phyloP scores from a whole-genome alignment of 2,113 vertebrate species.

The Gobius niger region DNA sequence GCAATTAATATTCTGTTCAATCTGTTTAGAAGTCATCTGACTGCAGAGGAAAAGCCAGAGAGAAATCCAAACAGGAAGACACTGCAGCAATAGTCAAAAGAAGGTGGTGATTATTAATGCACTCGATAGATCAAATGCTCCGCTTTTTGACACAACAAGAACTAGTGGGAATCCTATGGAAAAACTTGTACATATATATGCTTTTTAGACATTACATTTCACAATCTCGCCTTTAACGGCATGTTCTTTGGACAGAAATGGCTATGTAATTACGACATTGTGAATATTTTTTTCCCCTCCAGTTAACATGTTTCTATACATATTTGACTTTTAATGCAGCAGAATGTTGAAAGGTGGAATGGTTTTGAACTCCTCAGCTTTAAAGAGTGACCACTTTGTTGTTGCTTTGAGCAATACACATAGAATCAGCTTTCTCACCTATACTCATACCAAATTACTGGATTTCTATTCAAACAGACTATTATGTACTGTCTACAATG shows the following conservation, averaged over 20 bases:
- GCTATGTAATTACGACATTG: too few relatives aligned
- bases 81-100: constrained; percentile 30
- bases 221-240: too few relatives aligned
- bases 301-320: not conserved
- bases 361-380: not conserved
- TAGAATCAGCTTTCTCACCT: not conserved
- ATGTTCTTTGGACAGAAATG: too few relatives aligned
- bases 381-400: not conserved
- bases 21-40: constrained; percentile 66
- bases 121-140: constrained; percentile 21
- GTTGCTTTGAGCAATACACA: not conserved
- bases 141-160: constrained; percentile 16
- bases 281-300: too few relatives aligned
- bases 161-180: constrained; percentile 3
- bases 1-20: constrained; percentile 75
- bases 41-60: constrained; percentile 48
- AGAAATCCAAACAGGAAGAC: constrained; percentile 49
- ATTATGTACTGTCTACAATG: constrained; percentile 12
- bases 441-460: constrained; percentile 1
- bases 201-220: too few relatives aligned
- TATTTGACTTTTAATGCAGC: not conserved
- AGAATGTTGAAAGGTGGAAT: not conserved
- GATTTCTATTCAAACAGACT: constrained; percentile 18
- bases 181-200: not conserved
- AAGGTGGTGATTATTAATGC: constrained; percentile 28